These are phyloP conservation scores for Bombus consobrinus DNA, from an alignment of 1,140 invertebrate species.

Conservation along the genomic window DNA sequence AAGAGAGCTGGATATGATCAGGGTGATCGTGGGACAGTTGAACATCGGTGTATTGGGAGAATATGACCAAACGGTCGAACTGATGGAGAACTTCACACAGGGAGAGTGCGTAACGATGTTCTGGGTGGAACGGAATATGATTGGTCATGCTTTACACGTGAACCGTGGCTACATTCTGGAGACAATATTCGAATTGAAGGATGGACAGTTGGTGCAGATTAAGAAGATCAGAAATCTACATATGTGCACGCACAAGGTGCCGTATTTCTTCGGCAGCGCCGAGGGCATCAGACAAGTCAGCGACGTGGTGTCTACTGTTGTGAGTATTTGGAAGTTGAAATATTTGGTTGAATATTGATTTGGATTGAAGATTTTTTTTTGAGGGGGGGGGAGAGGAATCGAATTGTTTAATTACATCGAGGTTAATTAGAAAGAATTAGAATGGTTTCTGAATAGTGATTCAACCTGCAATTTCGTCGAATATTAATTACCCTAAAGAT, in stretches of 20 bases:
- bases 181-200: conserved; percentile 21
- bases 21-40: conserved; percentile 54
- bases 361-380: no score
- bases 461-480: no score
- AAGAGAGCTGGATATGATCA: conserved; percentile 59
- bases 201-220: conserved; percentile 36
- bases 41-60: conserved; percentile 34
- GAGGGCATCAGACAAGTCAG: conserved; percentile 13
- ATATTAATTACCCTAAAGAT: neutral
- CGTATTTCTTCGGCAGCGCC: conserved; percentile 55
- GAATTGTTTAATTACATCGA: no score
- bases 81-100: conserved; percentile 55
- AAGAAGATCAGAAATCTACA: conserved; percentile 45
- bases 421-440: no score
- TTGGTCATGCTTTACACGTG: neutral
- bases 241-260: conserved; percentile 54
- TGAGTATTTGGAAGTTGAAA: conserved; percentile 18
- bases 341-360: no score
- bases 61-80: conserved; percentile 12
- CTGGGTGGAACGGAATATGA: conserved; percentile 3
- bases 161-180: conserved; percentile 16
- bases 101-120: conserved; percentile 50
- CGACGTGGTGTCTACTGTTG: conserved; percentile 45
- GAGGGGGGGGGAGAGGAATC: rapidly evolving
- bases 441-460: no score